Conservation (phyloP, 2,888 invertebrate genomes). For the Drosophila pseudotalamancana region DNA sequence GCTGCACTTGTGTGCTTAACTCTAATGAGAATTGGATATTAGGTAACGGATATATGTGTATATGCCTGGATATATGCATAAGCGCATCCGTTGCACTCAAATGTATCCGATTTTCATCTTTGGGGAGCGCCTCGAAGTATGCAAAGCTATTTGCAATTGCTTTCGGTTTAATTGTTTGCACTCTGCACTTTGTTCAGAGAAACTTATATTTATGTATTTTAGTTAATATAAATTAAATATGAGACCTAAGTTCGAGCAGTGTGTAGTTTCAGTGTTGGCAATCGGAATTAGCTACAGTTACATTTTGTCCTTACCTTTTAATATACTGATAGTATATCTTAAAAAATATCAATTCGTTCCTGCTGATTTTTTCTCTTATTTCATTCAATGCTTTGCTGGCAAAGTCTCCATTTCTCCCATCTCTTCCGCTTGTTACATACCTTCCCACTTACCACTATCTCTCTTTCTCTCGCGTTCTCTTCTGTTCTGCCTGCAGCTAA, state of each 20-base stretch:
- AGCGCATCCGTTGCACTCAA: slow-evolving; percentile 39
- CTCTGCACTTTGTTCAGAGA: background rate
- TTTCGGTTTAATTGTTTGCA: slow-evolving; percentile 33
- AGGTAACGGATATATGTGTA: slow-evolving; percentile 27
- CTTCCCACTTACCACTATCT: background rate
- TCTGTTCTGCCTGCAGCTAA: background rate
- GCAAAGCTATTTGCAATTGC: slow-evolving; percentile 17
- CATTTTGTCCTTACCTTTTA: no score
- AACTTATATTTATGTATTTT: background rate
- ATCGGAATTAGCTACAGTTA: no score
- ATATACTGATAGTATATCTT: no score
- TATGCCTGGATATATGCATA: slow-evolving; percentile 9
- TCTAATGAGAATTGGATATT: slow-evolving; percentile 64
- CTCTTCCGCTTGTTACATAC: no score
- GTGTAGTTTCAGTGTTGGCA: no score
- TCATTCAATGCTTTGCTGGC: no score
- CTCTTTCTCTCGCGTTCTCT: background rate
- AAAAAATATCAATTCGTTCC: no score
- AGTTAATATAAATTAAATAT: slow-evolving; percentile 6
- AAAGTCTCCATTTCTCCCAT: background rate
- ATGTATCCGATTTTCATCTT: slow-evolving; percentile 21
- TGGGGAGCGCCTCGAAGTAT: slow-evolving; percentile 27
- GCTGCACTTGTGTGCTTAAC: slow-evolving; percentile 28
- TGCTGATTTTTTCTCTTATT: background rate
- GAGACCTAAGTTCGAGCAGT: background rate